phyloP scores from a whole-genome alignment of 2,113 vertebrate species.

The Cephalopholis sonnerati region DNA sequence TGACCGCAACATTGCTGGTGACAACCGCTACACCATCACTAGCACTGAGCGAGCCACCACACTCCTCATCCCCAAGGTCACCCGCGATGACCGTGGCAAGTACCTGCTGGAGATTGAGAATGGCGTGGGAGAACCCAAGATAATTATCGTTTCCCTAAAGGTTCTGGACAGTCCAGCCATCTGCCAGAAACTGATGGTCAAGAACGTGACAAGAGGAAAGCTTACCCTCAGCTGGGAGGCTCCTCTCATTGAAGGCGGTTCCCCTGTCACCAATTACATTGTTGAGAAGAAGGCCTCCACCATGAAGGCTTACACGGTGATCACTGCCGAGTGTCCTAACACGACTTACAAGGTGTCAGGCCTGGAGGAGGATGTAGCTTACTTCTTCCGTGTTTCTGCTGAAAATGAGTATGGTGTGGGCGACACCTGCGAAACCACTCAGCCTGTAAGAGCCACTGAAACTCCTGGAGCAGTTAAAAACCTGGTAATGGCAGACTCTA shows the following conservation, averaged over 20 bases:
- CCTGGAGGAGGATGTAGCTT: conserved; percentile 92
- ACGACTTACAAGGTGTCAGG: conserved; percentile 91
- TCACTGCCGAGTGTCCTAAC: conserved; percentile 90
- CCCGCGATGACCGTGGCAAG: conserved; percentile 94
- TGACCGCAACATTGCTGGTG: conserved; percentile 91
- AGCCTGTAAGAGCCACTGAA: conserved; percentile 95
- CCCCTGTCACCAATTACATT: conserved; percentile 94
- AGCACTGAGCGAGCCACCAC: conserved; percentile 94
- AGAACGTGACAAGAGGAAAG: conserved; percentile 93
- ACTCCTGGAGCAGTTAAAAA: conserved; percentile 93
- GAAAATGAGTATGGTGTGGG: conserved; percentile 96
- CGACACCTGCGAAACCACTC: conserved; percentile 92
- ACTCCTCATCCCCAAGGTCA: conserved; percentile 92
- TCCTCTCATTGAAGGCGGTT: conserved; percentile 94
- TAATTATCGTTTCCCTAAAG: conserved; percentile 91
- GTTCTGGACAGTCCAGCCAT: conserved; percentile 95
- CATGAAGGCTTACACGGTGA: conserved; percentile 92
- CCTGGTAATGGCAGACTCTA: conserved; percentile 92
- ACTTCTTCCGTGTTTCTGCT: conserved; percentile 97
- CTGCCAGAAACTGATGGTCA: conserved; percentile 93
- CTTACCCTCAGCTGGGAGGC: conserved; percentile 95
- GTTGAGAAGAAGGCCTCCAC: conserved; percentile 96
- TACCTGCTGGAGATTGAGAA: conserved; percentile 97
- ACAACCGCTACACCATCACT: conserved; percentile 91
- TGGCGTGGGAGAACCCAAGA: conserved; percentile 94